Conservation (phyloP, 2,888 invertebrate genomes). For the Drosophila hawaiiensis region DNA sequence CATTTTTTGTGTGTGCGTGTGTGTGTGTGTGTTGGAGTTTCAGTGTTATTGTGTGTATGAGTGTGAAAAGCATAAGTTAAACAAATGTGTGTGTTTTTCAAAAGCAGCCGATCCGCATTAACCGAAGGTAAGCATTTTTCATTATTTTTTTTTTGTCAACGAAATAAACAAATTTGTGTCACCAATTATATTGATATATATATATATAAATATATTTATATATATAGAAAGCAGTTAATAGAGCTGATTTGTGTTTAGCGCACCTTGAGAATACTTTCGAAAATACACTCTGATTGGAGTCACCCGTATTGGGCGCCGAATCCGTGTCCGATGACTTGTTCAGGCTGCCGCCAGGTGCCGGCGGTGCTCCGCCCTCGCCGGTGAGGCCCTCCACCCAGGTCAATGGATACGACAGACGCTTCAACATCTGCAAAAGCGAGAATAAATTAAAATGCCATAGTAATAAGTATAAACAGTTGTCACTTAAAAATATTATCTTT, state of each 20-base stretch:
- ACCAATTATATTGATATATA: conserved; percentile 62
- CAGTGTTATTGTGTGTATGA: conserved; percentile 12
- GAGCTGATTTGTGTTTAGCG: conserved; percentile 56
- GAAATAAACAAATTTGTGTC: conserved; percentile 67
- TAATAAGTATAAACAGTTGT: background rate
- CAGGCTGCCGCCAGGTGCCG: conserved; percentile 84
- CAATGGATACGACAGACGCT: conserved; percentile 95
- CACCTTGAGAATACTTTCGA: conserved; percentile 97
- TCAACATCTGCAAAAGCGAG: conserved; percentile 91
- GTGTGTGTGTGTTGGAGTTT: conserved; percentile 21
- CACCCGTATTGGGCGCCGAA: conserved; percentile 86
- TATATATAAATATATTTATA: background rate
- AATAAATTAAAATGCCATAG: background rate
- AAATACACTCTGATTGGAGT: conserved; percentile 90
- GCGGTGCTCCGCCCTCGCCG: conserved; percentile 89
- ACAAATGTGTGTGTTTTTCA: conserved; percentile 60
- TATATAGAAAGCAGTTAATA: conserved; percentile 20
- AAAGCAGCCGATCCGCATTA: conserved; percentile 80
- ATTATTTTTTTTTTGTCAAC: conserved; percentile 48
- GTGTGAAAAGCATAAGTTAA: conserved; percentile 51
- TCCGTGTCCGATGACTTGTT: conserved; percentile 84
- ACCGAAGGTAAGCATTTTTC: conserved; percentile 73
- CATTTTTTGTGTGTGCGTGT: conserved; percentile 20
- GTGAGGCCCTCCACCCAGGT: conserved; percentile 96
- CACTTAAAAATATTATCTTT: background rate